Conservation (phyloP, 1,140 invertebrate species). For the Ostrea denselamellosa region DNA sequence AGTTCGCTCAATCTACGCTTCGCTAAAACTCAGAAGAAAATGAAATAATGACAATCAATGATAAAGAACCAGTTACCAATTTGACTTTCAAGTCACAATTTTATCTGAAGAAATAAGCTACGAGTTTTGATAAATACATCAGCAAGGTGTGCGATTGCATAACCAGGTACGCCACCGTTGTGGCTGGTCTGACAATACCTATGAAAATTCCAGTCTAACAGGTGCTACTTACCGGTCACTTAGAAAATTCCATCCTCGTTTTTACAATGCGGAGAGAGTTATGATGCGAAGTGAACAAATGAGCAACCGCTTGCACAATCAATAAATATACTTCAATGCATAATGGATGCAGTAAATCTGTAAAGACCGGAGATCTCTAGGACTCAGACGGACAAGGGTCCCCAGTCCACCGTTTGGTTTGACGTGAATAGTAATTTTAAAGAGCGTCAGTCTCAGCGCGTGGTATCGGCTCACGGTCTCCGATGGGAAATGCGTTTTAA, state of each 20-base stretch:
- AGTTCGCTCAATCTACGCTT: too few species aligned
- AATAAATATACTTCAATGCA: constrained; percentile 8
- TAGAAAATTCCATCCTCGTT: background rate
- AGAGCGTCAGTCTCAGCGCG: background rate
- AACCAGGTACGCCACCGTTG: too few species aligned
- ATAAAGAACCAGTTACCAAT: too few species aligned
- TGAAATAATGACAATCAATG: too few species aligned
- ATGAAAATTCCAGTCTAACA: too few species aligned
- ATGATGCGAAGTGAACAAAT: background rate
- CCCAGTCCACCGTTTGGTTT: background rate
- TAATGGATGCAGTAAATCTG: background rate
- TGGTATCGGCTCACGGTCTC: background rate
- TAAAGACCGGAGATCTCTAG: background rate
- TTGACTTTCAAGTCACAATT: too few species aligned
- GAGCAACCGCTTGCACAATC: background rate
- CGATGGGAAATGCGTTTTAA: constrained; percentile 39
- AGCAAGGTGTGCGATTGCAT: too few species aligned
- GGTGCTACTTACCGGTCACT: background rate
- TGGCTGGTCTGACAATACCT: too few species aligned
- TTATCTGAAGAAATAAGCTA: too few species aligned
- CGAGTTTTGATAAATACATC: too few species aligned
- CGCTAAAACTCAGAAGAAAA: too few species aligned
- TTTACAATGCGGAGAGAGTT: background rate
- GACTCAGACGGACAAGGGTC: background rate
- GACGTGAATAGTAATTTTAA: constrained; percentile 10